These are phyloP conservation scores for Rhinolophus ferrumequinum DNA, from an alignment of 2,113 vertebrate species.

Conservation along the genomic window DNA sequence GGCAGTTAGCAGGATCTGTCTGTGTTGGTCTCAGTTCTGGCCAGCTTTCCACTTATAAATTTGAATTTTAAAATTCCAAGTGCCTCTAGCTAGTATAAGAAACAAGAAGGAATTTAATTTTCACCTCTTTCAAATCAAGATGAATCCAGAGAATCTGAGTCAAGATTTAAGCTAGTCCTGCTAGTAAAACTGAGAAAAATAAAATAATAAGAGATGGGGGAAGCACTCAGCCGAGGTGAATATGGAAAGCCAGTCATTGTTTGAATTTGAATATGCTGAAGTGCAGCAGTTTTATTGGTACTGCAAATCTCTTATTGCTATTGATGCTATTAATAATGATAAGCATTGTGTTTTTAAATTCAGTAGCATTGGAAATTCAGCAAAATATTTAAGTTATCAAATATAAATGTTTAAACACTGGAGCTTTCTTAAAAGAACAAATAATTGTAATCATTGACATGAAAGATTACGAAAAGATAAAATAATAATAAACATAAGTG, in stretches of 20 bases:
- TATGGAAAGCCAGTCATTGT: background rate
- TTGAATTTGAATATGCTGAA: background rate
- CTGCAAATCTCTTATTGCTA: background rate
- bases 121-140: conserved; percentile 36
- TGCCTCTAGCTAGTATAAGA: background rate
- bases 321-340: conserved; percentile 3
- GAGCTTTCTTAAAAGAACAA: conserved; percentile 7
- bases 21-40: background rate
- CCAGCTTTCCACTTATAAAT: background rate
- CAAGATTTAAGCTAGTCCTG: background rate
- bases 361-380: conserved; percentile 4
- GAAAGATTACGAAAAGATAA: background rate
- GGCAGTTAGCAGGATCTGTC: background rate
- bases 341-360: background rate
- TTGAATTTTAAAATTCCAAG: background rate
- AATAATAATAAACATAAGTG: conserved; percentile 38
- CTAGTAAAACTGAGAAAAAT: conserved; percentile 26
- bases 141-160: conserved; percentile 10
- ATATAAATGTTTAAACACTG: conserved; percentile 47
- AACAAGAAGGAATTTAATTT: background rate
- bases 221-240: background rate
- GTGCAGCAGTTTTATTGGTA: background rate
- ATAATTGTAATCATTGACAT: background rate
- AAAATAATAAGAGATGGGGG: background rate
- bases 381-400: background rate